These are phyloP conservation scores for Oscheius sp. DNA, from an alignment of 2,888 invertebrate species.

Conservation along the genomic window DNA sequence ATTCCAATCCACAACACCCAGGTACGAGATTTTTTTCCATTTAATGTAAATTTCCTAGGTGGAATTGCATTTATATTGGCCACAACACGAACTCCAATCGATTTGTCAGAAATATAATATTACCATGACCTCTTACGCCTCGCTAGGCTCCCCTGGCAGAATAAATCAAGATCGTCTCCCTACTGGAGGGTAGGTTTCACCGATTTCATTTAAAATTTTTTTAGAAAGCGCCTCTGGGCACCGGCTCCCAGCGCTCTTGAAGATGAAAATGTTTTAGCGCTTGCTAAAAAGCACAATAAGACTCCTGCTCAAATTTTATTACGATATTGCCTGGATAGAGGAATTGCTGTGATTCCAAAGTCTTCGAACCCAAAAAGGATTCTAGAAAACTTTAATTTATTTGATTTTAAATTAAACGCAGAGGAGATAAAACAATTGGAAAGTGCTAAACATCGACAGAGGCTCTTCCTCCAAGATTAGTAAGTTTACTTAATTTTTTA, in stretches of 20 bases:
- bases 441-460: conserved; percentile 9
- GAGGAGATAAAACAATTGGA: not conserved
- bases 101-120: conserved; percentile 80
- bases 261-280: conserved; percentile 39
- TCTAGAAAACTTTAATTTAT: conserved; percentile 44
- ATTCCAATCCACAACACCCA: conserved; percentile 77
- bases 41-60: conserved; percentile 76
- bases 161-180: conserved; percentile 41
- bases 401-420: conserved; percentile 32
- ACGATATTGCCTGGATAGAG: conserved; percentile 18
- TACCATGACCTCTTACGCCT: conserved; percentile 73
- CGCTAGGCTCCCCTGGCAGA: conserved; percentile 73
- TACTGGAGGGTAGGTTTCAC: conserved; percentile 41
- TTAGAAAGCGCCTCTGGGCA: conserved; percentile 31
- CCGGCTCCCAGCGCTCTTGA: conserved; percentile 37
- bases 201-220: conserved; percentile 8
- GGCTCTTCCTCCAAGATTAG: conserved; percentile 43
- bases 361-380: conserved; percentile 34
- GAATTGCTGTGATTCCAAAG: conserved; percentile 45
- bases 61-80: conserved; percentile 85
- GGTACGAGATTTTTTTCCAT: conserved; percentile 72
- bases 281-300: conserved; percentile 42
- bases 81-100: conserved; percentile 79
- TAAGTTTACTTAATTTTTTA: conserved; percentile 35
- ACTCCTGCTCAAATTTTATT: conserved; percentile 42